Evolutionary conservation across 2,888 invertebrate genomes (phyloP), one percentile per base, ranked within the genome.

Genomic region (Pyralis farinalis): DNA sequence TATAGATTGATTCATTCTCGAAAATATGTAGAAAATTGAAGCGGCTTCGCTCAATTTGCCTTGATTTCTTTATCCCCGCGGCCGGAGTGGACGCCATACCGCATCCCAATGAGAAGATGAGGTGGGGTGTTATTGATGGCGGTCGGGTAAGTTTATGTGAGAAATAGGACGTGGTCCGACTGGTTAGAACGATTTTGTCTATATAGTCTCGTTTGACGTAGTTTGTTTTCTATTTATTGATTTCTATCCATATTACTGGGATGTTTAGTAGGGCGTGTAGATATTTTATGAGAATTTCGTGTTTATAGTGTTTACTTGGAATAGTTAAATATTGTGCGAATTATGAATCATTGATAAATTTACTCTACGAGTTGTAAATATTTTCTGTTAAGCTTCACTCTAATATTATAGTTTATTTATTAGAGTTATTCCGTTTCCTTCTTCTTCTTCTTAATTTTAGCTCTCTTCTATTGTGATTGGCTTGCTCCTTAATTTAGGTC

Each of bases 1-100:
- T 74, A 70, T 58, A 70, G 60, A 77, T 76, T 71, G 75, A 77
- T 76, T 64, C 65, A 59, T 68, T 58, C 41, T 40, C 51, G 49
- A 53, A 66, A 67, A 69, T 69, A 66, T 71, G 70, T 63, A 66
- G 65, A 56, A 55, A 59, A 55, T 61, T 58, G 54, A 53, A 55
- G 56, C 40, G 45, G 49, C 57, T 52, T 47, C 56, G 73, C 60
- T 63, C 78, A 72, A 81, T 81, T 80, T 79, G 73, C 72, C 68
- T 73, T 74, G 80, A 81, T 82, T 81, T 77, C 81, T 81, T 79
- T 78, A 81, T 80, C 73, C 74, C 55, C 49, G 62, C 55, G 50
- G 57, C 46, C 47, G 48, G 60, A 34, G 63, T 59, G 66, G 47
- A 42, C 42, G 46, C 44, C 33, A 55, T 22, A 50, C 42, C 55